Percentiles rank a stretch among this genome's conserved stretches.
These are phyloP conservation scores for Diorhabda elongata DNA, from an alignment of 1,140 invertebrate species.

Conservation along the genomic window DNA sequence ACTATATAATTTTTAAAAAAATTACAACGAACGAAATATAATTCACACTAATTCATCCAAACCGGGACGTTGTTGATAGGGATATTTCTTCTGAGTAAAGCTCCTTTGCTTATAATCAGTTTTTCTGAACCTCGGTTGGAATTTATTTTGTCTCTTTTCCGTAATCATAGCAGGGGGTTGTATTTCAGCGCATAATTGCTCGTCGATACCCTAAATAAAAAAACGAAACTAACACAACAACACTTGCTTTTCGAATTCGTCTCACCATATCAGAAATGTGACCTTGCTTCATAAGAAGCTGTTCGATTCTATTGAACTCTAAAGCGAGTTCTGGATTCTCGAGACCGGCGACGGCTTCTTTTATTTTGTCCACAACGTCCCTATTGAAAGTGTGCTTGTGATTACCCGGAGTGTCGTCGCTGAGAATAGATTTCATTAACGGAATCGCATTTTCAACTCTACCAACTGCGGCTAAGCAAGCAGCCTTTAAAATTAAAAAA, in stretches of 20 bases:
- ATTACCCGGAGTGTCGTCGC: conserved; percentile 51
- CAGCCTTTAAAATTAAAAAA: conserved; percentile 45
- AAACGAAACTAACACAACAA: background rate
- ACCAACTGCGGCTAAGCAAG: conserved; percentile 57
- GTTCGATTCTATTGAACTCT: conserved; percentile 49
- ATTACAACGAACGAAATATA: background rate
- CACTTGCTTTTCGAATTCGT: background rate
- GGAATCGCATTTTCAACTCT: conserved; percentile 62
- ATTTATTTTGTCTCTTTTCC: conserved; percentile 15
- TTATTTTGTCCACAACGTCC: conserved; percentile 50
- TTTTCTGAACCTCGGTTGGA: conserved; percentile 5
- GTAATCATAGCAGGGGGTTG: conserved; percentile 22
- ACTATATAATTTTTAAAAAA: background rate
- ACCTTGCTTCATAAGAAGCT: conserved; percentile 46
- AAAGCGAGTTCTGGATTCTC: conserved; percentile 42
- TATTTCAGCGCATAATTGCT: conserved; percentile 45
- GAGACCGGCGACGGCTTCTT: conserved; percentile 41
- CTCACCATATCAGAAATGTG: conserved; percentile 47
- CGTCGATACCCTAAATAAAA: conserved; percentile 40
- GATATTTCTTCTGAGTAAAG: background rate
- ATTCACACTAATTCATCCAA: conserved; percentile 28
- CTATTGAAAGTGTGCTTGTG: conserved; percentile 52
- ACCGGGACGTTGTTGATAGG: conserved; percentile 23
- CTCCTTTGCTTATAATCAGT: background rate
- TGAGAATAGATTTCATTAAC: conserved; percentile 55